Evolutionary conservation across 2,113 vertebrate species (phyloP).

Genomic region (Elaphurus davidianus): DNA sequence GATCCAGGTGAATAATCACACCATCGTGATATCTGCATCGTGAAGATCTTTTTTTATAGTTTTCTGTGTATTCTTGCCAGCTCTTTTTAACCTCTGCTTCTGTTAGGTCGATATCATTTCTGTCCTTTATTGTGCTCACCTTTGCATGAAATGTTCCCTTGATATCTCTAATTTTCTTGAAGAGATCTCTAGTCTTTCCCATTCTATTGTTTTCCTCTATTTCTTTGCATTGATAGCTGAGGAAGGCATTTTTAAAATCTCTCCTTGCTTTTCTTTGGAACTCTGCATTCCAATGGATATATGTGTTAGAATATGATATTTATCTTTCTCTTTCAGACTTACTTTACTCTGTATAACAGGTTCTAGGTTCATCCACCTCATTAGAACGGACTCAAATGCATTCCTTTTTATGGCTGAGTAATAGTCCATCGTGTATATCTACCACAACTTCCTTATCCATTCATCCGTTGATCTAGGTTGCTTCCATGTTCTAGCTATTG

Average conservation of each 20-base stretch:
- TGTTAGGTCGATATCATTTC: neutral
- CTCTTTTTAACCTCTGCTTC: neutral
- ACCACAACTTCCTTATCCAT: neutral
- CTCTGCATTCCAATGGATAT: neutral
- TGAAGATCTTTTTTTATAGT: neutral
- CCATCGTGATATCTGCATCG: neutral
- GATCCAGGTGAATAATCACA: neutral
- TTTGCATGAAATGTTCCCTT: neutral
- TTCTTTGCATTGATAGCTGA: neutral
- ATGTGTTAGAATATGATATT: neutral
- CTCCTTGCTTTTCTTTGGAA: neutral
- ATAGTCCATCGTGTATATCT: neutral
- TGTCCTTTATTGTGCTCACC: neutral
- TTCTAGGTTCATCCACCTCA: neutral
- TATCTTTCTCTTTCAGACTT: neutral
- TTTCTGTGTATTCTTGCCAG: neutral
- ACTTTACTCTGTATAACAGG: neutral
- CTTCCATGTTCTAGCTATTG: neutral
- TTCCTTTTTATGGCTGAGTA: neutral
- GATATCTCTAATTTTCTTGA: neutral
- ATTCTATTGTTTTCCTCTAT: neutral
- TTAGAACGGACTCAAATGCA: neutral
- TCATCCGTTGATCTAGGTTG: neutral
- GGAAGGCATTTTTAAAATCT: neutral
- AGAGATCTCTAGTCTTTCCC: neutral